Evolutionary conservation across 2,888 invertebrate species (phyloP), one percentile per base, ranked within the genome.

Genomic region (Ditula angustiorana): DNA sequence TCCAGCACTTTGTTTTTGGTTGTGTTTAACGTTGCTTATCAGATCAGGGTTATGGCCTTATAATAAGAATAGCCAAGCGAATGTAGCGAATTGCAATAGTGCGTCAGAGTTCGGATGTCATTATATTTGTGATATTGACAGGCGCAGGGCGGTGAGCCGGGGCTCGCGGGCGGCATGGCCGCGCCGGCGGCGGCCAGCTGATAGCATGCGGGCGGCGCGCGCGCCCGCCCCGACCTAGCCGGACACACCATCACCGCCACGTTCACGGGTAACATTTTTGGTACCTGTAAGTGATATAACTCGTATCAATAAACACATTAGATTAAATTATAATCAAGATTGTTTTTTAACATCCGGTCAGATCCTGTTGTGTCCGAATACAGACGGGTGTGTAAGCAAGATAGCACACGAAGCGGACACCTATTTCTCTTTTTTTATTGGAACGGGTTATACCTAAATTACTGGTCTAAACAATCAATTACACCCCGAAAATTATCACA

Each of bases 171-270:
- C 86, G 84, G 84, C 80, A 90, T 90, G 93, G 89, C 89, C 76
- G 87, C 86, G 80, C 67, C 70, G 63, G 57, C 80, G 74, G 73
- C 85, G 81, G 80, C 86, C 88, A 88, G 92, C 92, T 92, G 92
- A 92, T 92, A 93, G 88, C 88, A 92, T 90, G 90, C 90, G 87
- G 88, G 88, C 90, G 87, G 90, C 88, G 87, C 88, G 86, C 85
- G 86, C 84, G 87, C 88, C 92, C 91, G 91, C 91, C 88, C 88
- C 87, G 82, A 90, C 90, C 82, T 92, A 91, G 88, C 86, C 88
- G 86, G 82, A 76, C 83, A 83, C 85, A 90, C 80, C 78, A 92
- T 91, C 91, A 88, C 80, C 86, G 85, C 88, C 86, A 83, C 88
- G 85, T 89, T 87, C 87, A 91, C 91, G 91, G 92, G 92, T 92